phyloP scores from a whole-genome alignment of 2,888 invertebrate genomes.

The Azorinus chamasolen region DNA sequence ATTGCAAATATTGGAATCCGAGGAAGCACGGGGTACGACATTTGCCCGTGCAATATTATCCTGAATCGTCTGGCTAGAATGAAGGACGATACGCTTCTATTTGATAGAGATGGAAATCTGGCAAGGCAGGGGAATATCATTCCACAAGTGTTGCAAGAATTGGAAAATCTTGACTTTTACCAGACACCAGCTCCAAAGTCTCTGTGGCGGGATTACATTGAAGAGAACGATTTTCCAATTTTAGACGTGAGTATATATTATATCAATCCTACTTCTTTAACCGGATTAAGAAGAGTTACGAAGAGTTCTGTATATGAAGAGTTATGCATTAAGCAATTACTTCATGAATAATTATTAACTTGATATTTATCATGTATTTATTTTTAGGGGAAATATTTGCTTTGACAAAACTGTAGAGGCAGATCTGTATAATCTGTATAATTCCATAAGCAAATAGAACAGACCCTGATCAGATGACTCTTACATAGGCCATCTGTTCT shows the following conservation, averaged over 20 bases:
- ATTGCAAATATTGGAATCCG: conserved; percentile 80
- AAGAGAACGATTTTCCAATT: conserved; percentile 76
- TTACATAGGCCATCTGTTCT: too few species aligned
- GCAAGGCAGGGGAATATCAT: conserved; percentile 74
- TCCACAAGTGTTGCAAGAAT: conserved; percentile 64
- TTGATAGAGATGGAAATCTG: conserved; percentile 78
- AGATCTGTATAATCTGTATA: too few species aligned
- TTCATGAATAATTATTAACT: too few species aligned
- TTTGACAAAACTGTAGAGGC: too few species aligned
- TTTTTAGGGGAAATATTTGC: too few species aligned
- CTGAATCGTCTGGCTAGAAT: conserved; percentile 76
- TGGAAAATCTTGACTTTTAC: conserved; percentile 78
- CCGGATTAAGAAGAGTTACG: too few species aligned
- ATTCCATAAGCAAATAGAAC: too few species aligned
- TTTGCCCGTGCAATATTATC: conserved; percentile 82
- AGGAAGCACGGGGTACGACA: conserved; percentile 74
- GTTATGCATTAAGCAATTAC: too few species aligned
- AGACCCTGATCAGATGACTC: too few species aligned
- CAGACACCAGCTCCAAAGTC: conserved; percentile 79
- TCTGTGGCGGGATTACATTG: conserved; percentile 80
- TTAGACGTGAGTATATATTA: conserved; percentile 76
- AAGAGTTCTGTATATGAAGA: too few species aligned
- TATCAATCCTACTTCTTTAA: too few species aligned
- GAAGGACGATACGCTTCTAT: conserved; percentile 59
- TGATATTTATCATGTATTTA: too few species aligned